phyloP scores from a whole-genome alignment of 2,888 invertebrate species.

The Oscheius sp. region DNA sequence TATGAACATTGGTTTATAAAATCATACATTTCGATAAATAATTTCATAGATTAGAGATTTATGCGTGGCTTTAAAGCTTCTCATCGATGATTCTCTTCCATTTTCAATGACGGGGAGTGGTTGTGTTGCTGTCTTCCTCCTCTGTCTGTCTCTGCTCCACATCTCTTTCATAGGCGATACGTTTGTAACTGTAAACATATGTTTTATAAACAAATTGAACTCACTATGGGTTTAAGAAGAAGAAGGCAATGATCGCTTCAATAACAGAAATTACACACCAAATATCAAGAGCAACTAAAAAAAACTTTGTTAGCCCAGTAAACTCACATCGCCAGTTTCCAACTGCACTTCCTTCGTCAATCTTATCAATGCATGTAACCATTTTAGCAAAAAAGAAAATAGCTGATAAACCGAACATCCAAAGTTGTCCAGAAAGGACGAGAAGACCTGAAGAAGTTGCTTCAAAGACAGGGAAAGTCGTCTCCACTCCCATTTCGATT shows the following conservation, averaged over 20 bases:
- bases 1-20: too few relatives aligned
- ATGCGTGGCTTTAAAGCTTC: too few relatives aligned
- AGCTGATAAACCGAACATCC: constrained; percentile 36
- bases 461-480: constrained; percentile 65
- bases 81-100: too few relatives aligned
- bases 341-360: neutral
- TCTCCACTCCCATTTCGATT: constrained; percentile 64
- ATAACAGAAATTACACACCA: constrained; percentile 37
- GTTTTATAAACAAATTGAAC: constrained; percentile 2
- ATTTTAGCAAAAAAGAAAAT: neutral
- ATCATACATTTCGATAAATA: too few relatives aligned
- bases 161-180: constrained; percentile 17
- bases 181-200: constrained; percentile 12
- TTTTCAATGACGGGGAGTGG: too few relatives aligned
- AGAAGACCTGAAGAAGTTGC: constrained; percentile 65
- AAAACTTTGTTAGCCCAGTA: neutral
- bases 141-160: neutral
- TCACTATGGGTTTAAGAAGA: constrained; percentile 44
- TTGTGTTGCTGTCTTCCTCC: neutral
- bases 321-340: constrained; percentile 27
- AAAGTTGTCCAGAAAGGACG: constrained; percentile 53
- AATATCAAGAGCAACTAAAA: constrained; percentile 53
- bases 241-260: constrained; percentile 34
- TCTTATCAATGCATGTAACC: neutral
- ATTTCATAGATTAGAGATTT: too few relatives aligned